These are phyloP conservation scores for Anastrepha obliqua DNA, from an alignment of 1,140 invertebrate genomes.

Conservation along the genomic window DNA sequence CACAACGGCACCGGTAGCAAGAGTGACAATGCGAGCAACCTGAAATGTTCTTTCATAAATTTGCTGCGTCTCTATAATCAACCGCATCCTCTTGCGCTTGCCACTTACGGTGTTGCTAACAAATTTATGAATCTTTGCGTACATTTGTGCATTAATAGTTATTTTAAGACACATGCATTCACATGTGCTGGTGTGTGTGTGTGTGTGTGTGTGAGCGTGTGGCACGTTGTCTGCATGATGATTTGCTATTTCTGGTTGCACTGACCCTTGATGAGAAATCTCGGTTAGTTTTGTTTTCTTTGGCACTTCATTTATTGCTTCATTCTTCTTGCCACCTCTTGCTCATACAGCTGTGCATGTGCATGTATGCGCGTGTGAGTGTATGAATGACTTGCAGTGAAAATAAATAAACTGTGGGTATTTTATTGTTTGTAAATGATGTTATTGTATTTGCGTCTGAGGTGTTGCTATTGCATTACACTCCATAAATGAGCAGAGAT, in stretches of 20 bases:
- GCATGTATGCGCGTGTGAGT: no score
- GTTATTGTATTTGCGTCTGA: neutral
- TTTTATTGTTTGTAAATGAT: neutral
- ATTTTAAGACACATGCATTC: neutral
- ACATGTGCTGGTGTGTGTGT: neutral
- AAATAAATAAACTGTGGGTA: neutral
- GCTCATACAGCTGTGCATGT: neutral
- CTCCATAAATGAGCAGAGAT: no score
- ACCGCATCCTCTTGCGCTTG: neutral
- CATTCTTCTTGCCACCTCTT: neutral
- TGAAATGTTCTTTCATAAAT: conserved; percentile 12
- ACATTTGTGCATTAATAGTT: neutral
- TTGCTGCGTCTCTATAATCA: conserved; percentile 20
- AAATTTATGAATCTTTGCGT: neutral
- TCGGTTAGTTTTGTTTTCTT: neutral
- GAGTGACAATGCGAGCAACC: neutral
- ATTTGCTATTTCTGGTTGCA: neutral
- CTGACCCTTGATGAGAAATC: neutral
- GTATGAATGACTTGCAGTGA: neutral
- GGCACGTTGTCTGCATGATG: neutral
- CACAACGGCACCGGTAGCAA: neutral
- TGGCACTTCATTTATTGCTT: neutral
- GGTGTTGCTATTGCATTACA: neutral
- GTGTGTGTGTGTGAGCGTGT: neutral
- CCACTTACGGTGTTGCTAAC: neutral